Evolutionary conservation across 2,888 invertebrate species (phyloP), one percentile per base, ranked within the genome.

Genomic region (Myopa tessellatipennis): DNA sequence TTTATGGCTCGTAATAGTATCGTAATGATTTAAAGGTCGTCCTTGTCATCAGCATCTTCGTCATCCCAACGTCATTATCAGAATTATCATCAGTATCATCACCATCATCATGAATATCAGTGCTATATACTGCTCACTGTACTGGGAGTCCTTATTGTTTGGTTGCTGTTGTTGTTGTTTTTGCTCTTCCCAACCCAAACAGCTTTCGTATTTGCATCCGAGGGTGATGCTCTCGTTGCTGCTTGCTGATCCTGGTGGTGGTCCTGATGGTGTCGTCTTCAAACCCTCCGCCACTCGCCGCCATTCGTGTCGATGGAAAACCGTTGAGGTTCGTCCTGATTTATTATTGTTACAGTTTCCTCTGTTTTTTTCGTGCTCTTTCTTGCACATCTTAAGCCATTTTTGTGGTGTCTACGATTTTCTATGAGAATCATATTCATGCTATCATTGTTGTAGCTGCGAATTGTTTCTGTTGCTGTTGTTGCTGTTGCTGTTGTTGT

Each of bases 21-120:
- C 38, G 50, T 74, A 74, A 74, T 74, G 74, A 74, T 74, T 74
- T 74, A 74, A 65, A 74, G 63, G 50, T 65, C 74, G 52, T 74
- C 74, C 74, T 65, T 74, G 74, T 52, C 74, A 74, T 61, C 73
- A 74, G n/a, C 63, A 74, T 50, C n/a, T 45, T 73, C 55, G 45
- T 40, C n/a, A 18, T 26, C 26, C 26, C 26, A 26, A 26, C 26
- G 2, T 12, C 63, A 36, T 70, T 18, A 36, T 71, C 58, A 5
- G 55, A 12, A 55, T 58, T 55, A 71, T 71, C 58, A 18, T 55
- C 71, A 26, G 34, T 14, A 50, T 50, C 50, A 7, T 50, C 18
- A 52, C 34, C 55, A 34, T 70, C 50, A 34, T n/a, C 50, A 18
- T 70, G 10, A 36, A 58, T 7, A 72, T 72, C 63, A 73, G 18